phyloP scores from a whole-genome alignment of 2,888 invertebrate species.

The Alsophila aescularia region DNA sequence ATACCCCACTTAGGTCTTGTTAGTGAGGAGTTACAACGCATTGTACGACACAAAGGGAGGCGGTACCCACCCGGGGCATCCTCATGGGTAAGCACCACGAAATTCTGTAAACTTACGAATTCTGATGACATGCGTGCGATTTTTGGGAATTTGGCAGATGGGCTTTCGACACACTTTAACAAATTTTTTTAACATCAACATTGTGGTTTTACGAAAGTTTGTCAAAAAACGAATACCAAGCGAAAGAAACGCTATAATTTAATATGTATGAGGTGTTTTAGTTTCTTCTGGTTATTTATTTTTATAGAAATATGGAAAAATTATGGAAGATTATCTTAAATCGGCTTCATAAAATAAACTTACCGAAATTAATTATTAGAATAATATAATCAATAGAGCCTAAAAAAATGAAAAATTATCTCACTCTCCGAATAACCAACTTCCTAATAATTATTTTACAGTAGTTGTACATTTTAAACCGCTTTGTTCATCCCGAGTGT shows the following conservation, averaged over 20 bases:
- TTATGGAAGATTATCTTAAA: not conserved
- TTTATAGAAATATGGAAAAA: too few species aligned
- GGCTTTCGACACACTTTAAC: not conserved
- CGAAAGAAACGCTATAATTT: too few species aligned
- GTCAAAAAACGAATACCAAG: too few species aligned
- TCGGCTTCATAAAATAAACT: not conserved
- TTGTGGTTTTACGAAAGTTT: too few species aligned
- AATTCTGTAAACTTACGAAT: conserved; percentile 8
- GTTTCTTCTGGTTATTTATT: too few species aligned
- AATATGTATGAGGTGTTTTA: too few species aligned
- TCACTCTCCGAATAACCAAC: conserved; percentile 6
- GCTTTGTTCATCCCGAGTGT: conserved; percentile 46
- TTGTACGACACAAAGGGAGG: conserved; percentile 79
- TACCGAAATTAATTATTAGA: not conserved
- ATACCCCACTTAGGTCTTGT: conserved; percentile 58
- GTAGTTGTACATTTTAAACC: conserved; percentile 11
- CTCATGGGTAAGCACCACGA: conserved; percentile 65
- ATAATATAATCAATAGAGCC: not conserved
- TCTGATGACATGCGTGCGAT: conserved; percentile 16
- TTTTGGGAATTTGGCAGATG: conserved; percentile 22
- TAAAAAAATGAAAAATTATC: conserved; percentile 6
- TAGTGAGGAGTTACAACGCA: conserved; percentile 79
- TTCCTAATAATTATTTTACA: conserved; percentile 20
- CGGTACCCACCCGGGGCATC: conserved; percentile 63
- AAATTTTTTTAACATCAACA: too few species aligned